These are phyloP conservation scores for Phthorimaea operculella DNA, from an alignment of 1,140 invertebrate genomes.

Conservation along the genomic window DNA sequence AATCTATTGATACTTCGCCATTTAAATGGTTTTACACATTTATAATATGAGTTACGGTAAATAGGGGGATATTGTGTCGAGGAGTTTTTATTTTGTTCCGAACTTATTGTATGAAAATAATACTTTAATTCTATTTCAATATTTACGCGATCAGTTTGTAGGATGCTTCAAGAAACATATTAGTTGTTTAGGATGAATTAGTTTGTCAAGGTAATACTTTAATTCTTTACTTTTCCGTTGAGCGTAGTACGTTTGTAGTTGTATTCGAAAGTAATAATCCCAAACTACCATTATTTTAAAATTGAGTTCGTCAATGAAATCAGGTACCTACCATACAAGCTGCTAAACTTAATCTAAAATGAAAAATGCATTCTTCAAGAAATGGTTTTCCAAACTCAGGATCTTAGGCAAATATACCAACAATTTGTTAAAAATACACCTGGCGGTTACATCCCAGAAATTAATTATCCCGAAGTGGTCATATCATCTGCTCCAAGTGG, in stretches of 20 bases:
- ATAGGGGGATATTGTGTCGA: conserved; percentile 50
- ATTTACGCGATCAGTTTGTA: conserved; percentile 47
- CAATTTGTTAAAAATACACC: conserved; percentile 11
- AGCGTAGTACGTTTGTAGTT: too few species aligned
- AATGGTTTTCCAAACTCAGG: too few species aligned
- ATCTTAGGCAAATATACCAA: background rate
- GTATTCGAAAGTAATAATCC: too few species aligned
- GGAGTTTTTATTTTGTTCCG: conserved; percentile 54
- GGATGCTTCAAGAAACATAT: conserved; percentile 21
- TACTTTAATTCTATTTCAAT: conserved; percentile 64
- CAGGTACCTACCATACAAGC: too few species aligned
- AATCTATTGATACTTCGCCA: conserved; percentile 50
- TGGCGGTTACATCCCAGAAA: conserved; percentile 21
- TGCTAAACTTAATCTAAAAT: too few species aligned
- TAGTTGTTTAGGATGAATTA: conserved; percentile 13
- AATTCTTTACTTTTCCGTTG: background rate
- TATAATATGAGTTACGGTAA: conserved; percentile 65
- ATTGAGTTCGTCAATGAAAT: too few species aligned
- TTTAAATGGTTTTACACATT: conserved; percentile 68
- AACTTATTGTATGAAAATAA: conserved; percentile 62
- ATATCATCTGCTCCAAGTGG: conserved; percentile 12
- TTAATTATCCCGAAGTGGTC: conserved; percentile 23
- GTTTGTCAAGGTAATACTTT: conserved; percentile 10
- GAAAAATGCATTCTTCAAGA: too few species aligned
- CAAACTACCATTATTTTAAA: too few species aligned